These are phyloP conservation scores for Athene noctua DNA, from an alignment of 2,113 vertebrate species.

Conservation along the genomic window DNA sequence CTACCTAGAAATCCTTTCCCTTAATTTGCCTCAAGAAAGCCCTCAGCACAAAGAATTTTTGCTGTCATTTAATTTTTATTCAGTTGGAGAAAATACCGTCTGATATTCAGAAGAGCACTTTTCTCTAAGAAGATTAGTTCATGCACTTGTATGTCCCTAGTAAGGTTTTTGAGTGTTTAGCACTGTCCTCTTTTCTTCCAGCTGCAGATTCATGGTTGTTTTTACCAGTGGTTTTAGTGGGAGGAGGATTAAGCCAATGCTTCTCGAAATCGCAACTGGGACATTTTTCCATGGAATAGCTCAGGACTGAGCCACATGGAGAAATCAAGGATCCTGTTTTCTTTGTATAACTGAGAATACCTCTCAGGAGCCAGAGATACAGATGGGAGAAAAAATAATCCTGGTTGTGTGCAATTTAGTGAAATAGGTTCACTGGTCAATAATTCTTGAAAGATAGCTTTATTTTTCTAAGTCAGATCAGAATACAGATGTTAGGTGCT, in stretches of 20 bases:
- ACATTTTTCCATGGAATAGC: background rate
- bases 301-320: background rate
- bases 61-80: background rate
- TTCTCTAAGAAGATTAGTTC: background rate
- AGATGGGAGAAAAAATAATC: background rate
- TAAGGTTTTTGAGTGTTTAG: background rate
- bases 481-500: background rate
- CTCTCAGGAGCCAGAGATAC: background rate
- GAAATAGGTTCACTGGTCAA: background rate
- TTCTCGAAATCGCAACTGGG: background rate
- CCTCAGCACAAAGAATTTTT: background rate
- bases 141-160: background rate
- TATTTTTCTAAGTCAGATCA: background rate
- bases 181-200: background rate
- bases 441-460: background rate
- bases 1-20: background rate
- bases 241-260: background rate
- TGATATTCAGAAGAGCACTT: background rate
- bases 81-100: background rate
- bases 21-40: constrained; percentile 1
- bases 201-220: background rate
- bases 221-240: background rate
- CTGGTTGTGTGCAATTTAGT: background rate
- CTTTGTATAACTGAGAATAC: background rate
- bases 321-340: background rate